Conservation (phyloP, 30 jellyfish, hydroid and myxozoan genomes). For the Morbakka virulenta region DNA sequence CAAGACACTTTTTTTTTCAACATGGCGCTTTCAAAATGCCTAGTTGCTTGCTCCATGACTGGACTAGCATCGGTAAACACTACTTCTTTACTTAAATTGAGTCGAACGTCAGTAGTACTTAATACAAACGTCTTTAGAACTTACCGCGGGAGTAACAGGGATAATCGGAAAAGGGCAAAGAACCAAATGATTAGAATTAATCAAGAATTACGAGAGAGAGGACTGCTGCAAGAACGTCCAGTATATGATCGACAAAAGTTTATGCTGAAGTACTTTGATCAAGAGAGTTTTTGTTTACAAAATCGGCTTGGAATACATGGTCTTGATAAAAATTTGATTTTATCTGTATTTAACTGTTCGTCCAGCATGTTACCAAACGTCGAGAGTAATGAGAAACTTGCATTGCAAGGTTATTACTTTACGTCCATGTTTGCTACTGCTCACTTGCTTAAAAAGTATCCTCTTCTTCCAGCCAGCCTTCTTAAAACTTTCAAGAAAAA, state of each 20-base stretch:
- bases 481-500: conserved; percentile 20
- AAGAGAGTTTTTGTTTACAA: conserved; percentile 78
- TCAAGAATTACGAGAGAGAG: conserved; percentile 7
- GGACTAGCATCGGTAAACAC: too few relatives aligned
- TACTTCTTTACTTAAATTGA: too few relatives aligned
- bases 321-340: conserved; percentile 31
- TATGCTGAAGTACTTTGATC: conserved; percentile 59
- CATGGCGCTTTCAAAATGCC: too few relatives aligned
- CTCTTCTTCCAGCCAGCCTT: conserved; percentile 42
- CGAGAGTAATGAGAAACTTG: conserved; percentile 28
- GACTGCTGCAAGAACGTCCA: not conserved
- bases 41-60: too few relatives aligned
- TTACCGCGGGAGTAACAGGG: conserved; percentile 87
- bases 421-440: conserved; percentile 32
- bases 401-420: conserved; percentile 49
- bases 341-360: conserved; percentile 53
- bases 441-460: conserved; percentile 42
- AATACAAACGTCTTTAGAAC: conserved; percentile 8
- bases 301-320: conserved; percentile 54
- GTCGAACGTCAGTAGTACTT: too few relatives aligned
- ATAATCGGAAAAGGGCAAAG: conserved; percentile 52
- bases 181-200: conserved; percentile 29
- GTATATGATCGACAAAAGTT: conserved; percentile 55
- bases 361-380: not conserved
- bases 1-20: too few relatives aligned